These are phyloP conservation scores for Meloe dianella DNA, from an alignment of 2,888 invertebrate genomes.

Conservation along the genomic window DNA sequence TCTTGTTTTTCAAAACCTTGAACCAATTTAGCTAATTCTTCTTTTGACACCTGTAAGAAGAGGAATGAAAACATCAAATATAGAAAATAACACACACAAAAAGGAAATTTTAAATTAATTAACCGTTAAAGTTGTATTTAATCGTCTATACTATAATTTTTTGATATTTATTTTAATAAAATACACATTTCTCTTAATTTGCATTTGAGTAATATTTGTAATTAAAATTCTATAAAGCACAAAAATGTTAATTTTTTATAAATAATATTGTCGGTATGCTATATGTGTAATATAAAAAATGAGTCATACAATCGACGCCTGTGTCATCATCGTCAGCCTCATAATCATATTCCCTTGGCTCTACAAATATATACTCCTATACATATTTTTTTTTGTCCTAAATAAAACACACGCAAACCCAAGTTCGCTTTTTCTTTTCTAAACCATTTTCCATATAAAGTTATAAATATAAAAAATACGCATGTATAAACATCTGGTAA, in stretches of 20 bases:
- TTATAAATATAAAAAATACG: conserved; percentile 16
- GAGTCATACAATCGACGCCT: conserved; percentile 24
- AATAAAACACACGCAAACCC: conserved; percentile 14
- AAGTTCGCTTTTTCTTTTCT: conserved; percentile 13
- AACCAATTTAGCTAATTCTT: conserved; percentile 88
- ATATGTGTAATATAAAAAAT: conserved; percentile 26
- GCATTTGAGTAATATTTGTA: not conserved
- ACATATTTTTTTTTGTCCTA: conserved; percentile 10
- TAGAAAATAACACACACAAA: not conserved
- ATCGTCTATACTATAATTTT: not conserved
- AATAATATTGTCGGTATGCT: conserved; percentile 13
- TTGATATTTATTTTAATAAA: not conserved
- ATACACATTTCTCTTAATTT: not conserved
- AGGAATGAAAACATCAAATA: not conserved
- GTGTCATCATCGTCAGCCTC: conserved; percentile 5
- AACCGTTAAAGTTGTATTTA: not conserved
- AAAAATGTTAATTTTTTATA: not conserved
- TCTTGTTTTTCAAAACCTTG: conserved; percentile 90
- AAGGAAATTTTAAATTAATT: not conserved
- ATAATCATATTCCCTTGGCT: conserved; percentile 30
- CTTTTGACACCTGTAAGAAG: conserved; percentile 81
- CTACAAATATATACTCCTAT: too few relatives aligned
- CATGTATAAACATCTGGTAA: conserved; percentile 27
- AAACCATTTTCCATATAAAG: conserved; percentile 27
- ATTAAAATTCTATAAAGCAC: not conserved